phyloP scores from a whole-genome alignment of 2,888 invertebrate species.

The Sinohyriopsis cumingii region DNA sequence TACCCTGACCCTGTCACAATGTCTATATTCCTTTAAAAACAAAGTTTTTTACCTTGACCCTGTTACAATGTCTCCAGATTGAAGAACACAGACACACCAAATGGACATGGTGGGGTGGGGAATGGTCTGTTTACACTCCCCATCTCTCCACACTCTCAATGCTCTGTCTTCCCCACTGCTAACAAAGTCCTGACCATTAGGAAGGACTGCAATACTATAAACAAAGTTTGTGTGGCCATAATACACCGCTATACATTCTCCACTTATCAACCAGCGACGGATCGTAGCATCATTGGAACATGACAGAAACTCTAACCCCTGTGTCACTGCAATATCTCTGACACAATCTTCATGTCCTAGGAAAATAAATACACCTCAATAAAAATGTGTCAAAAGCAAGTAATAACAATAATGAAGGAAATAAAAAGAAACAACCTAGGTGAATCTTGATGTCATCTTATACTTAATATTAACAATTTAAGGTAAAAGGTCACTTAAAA shows the following conservation, averaged over 20 bases:
- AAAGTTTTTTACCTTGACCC: constrained; percentile 77
- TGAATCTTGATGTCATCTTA: too few relatives aligned
- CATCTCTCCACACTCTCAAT: constrained; percentile 83
- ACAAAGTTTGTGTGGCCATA: constrained; percentile 92
- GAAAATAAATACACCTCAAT: constrained; percentile 27
- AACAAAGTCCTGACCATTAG: constrained; percentile 79
- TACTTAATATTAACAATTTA: too few relatives aligned
- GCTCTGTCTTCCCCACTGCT: constrained; percentile 92
- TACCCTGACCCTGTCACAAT: constrained; percentile 86
- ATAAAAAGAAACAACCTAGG: too few relatives aligned
- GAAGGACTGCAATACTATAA: constrained; percentile 76
- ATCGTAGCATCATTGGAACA: constrained; percentile 94
- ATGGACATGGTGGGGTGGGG: constrained; percentile 88
- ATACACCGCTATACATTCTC: constrained; percentile 78
- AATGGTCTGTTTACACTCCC: constrained; percentile 77
- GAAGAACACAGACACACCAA: constrained; percentile 87
- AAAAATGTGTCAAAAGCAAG: not conserved
- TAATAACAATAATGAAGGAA: too few relatives aligned
- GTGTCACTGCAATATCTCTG: constrained; percentile 82
- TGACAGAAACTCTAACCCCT: constrained; percentile 82
- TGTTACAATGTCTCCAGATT: constrained; percentile 91
- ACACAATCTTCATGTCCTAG: constrained; percentile 94
- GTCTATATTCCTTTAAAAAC: constrained; percentile 74
- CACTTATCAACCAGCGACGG: constrained; percentile 85
- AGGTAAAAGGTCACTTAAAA: too few relatives aligned